phyloP scores from a whole-genome alignment of 2,113 vertebrate genomes.

The Glaucomys volans region DNA sequence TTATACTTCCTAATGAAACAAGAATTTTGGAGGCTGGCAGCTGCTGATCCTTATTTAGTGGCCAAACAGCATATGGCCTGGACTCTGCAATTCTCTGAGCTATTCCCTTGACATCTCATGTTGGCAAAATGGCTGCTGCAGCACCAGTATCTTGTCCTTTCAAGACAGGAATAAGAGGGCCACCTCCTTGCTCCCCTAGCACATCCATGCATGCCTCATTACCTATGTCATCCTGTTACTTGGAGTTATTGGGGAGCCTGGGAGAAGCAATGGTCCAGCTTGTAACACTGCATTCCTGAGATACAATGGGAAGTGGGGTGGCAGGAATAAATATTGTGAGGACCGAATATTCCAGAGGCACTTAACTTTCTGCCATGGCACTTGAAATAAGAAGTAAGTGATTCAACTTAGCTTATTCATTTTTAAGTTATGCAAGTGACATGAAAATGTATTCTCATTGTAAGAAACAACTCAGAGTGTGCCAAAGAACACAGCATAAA shows the following conservation, averaged over 20 bases:
- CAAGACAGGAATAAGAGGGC: neutral
- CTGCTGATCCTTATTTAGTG: neutral
- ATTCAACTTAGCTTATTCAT: neutral
- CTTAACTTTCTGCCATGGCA: neutral
- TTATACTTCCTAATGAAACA: slow-evolving; percentile 55
- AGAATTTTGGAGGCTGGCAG: slow-evolving; percentile 12
- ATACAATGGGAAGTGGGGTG: neutral
- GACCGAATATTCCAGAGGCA: neutral
- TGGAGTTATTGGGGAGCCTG: neutral
- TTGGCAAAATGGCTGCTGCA: neutral
- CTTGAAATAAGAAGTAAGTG: neutral
- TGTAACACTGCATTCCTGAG: neutral
- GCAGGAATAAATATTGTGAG: neutral
- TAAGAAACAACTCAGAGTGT: neutral
- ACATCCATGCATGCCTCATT: neutral
- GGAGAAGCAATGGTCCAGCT: neutral
- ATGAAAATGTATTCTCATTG: neutral
- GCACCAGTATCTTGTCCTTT: neutral
- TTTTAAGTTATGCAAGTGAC: neutral
- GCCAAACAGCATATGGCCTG: neutral
- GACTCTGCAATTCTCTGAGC: neutral
- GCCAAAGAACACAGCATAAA: neutral
- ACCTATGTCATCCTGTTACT: neutral
- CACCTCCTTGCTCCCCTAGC: no score
- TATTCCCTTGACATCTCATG: neutral